phyloP scores from a whole-genome alignment of 2,888 invertebrate genomes.

The Tineola bisselliella region DNA sequence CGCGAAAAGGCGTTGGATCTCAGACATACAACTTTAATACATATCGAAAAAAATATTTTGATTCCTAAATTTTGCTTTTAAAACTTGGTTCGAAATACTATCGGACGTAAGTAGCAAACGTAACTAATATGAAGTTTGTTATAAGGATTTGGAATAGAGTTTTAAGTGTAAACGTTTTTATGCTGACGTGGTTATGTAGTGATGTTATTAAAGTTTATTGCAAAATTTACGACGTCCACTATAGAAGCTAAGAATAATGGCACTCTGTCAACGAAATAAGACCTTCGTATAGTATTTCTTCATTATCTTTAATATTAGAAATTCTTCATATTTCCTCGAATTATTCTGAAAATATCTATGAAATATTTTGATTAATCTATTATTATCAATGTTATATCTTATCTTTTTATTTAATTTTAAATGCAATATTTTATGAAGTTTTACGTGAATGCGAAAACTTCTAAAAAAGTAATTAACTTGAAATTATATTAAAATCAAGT shows the following conservation, averaged over 20 bases:
- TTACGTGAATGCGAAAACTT: no score
- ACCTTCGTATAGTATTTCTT: conserved; percentile 5
- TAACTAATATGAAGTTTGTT: background rate
- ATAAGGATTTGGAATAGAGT: background rate
- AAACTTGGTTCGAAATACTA: background rate
- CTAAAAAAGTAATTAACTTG: no score
- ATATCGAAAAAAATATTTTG: background rate
- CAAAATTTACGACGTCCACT: conserved; percentile 11
- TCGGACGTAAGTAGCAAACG: background rate
- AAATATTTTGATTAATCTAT: no score
- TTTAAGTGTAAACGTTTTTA: background rate
- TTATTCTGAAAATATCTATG: background rate
- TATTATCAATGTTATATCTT: no score
- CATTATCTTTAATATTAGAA: conserved; percentile 9
- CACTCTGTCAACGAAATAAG: conserved; percentile 13
- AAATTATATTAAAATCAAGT: no score
- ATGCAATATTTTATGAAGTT: no score
- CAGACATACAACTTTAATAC: background rate
- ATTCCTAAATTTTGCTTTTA: background rate
- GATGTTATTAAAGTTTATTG: background rate
- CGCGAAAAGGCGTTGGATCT: background rate
- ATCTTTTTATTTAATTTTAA: no score
- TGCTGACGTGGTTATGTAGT: background rate
- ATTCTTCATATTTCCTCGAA: background rate
- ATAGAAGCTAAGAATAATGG: conserved; percentile 11